These are phyloP conservation scores for Hirundichthys speculiger DNA, from an alignment of 2,113 vertebrate species.

Conservation along the genomic window DNA sequence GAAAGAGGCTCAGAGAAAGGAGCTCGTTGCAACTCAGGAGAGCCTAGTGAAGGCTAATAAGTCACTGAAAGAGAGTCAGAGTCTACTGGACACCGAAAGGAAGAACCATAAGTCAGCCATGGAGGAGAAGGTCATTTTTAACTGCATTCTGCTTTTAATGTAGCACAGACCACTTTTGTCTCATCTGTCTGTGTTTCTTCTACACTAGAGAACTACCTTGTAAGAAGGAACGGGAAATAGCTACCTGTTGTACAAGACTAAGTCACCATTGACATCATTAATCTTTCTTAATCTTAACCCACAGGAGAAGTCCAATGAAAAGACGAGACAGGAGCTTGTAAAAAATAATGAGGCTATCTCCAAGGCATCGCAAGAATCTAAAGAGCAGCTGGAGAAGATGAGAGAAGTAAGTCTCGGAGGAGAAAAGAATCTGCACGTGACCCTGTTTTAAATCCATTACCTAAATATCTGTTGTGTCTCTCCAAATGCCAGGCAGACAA, in stretches of 20 bases:
- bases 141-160: accelerated
- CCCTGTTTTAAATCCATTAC: not conserved
- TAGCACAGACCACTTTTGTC: not conserved
- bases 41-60: constrained; percentile 82
- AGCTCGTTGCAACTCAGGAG: constrained; percentile 84
- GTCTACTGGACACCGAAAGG: constrained; percentile 88
- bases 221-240: not conserved
- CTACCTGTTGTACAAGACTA: not conserved
- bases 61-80: constrained; percentile 84
- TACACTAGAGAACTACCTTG: too few species aligned
- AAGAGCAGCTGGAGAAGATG: constrained; percentile 85
- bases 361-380: constrained; percentile 85
- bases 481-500: constrained; percentile 81
- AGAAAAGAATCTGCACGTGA: not conserved
- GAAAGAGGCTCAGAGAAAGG: constrained; percentile 83
- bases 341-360: constrained; percentile 80
- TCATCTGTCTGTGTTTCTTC: not conserved
- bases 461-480: constrained; percentile 3
- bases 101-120: constrained; percentile 82
- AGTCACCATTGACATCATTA: not conserved
- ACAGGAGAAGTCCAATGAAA: constrained; percentile 90
- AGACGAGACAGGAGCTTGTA: constrained; percentile 86
- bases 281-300: constrained; percentile 5
- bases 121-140: constrained; percentile 87
- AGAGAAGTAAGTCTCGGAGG: constrained; percentile 81